Base-by-base conservation (phyloP, 2,113 vertebrate genomes). In the Sceloporus tristichus region DNA sequence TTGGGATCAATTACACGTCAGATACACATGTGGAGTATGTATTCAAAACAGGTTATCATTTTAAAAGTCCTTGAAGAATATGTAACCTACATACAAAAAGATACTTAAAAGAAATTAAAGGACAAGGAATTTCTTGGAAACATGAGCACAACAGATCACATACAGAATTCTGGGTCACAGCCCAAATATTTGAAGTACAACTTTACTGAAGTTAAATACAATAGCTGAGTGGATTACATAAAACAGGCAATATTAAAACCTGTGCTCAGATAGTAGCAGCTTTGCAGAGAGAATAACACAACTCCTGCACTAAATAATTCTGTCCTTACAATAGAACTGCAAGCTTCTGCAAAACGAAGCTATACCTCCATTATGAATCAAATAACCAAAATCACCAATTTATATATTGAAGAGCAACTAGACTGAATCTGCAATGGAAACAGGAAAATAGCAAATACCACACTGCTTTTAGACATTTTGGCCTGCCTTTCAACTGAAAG, bases 401-500 rank as follows among this genome's bases (percentile, higher is more conserved):
- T 90, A 82, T 89, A 91, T 88, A 70, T 83, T 83, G 75, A 73
- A 85, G 88, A 94, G 87, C 90, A 93, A 89, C 77, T 87, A 79
- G 53, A 90, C 89, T 93, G 80, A 82, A 75, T 53, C 53, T 94
- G 56, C 86, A 83, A 70, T 84, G 90, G 91, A 80, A 73, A 91
- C 76, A 91, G 21, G 79, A 89, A 94, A 80, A 90, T 21, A 76
- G 59, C 59, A 62, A 9, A 59, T 76, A 90, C 85, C 89, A 84
- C 73, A 78, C 74, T 62, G 48, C 40, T 84, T 62, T 84, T 34
- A 83, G 85, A 85, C 18, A 42, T 34, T 88, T 89, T 85, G 65
- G 92, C 70, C 80, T 65, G 29, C 0, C 85, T 73, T 77, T 87
- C 77, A n/a, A 29, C 0, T 59, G 79, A 90, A 85, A 34, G 27